Evolutionary conservation across 2,113 vertebrate genomes (phyloP).

Genomic region (Neoarius graeffei): DNA sequence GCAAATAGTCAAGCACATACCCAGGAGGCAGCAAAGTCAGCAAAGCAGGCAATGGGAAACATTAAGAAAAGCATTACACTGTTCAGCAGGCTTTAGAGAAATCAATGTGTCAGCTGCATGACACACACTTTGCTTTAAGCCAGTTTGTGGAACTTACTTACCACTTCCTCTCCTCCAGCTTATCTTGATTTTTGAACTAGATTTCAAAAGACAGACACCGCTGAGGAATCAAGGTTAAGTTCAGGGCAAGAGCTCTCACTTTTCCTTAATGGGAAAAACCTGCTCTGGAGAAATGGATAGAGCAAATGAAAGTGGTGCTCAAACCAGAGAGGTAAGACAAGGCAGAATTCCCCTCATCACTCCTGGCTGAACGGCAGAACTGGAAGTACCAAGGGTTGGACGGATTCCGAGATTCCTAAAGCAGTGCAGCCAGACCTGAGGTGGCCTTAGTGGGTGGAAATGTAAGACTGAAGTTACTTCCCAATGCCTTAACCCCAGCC

Average conservation of each 20-base stretch:
- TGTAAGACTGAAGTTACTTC: slow-evolving; percentile 64
- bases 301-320: slow-evolving; percentile 4
- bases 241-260: slow-evolving; percentile 63
- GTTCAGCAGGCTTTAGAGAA: slow-evolving; percentile 13
- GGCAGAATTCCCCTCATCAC: slow-evolving; percentile 54
- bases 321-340: background rate
- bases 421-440: slow-evolving; percentile 58
- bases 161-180: slow-evolving; percentile 58
- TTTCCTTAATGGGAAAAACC: slow-evolving; percentile 72
- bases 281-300: slow-evolving; percentile 55
- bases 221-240: slow-evolving; percentile 53
- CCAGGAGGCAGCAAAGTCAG: slow-evolving; percentile 5
- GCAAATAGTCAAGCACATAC: background rate
- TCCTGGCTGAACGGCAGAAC: slow-evolving; percentile 25
- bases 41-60: background rate
- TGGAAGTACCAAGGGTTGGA: too few species aligned
- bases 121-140: slow-evolving; percentile 16
- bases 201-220: slow-evolving; percentile 43
- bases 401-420: slow-evolving; percentile 39
- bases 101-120: background rate
- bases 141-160: slow-evolving; percentile 69
- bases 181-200: slow-evolving; percentile 52
- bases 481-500: slow-evolving; percentile 43
- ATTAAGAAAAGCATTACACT: background rate
- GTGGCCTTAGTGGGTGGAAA: slow-evolving; percentile 61